A percentile compares a stretch with the other conserved stretches of the same genome.
These are phyloP conservation scores for Panulirus ornatus DNA, from an alignment of 1,140 invertebrate genomes.

Conservation along the genomic window DNA sequence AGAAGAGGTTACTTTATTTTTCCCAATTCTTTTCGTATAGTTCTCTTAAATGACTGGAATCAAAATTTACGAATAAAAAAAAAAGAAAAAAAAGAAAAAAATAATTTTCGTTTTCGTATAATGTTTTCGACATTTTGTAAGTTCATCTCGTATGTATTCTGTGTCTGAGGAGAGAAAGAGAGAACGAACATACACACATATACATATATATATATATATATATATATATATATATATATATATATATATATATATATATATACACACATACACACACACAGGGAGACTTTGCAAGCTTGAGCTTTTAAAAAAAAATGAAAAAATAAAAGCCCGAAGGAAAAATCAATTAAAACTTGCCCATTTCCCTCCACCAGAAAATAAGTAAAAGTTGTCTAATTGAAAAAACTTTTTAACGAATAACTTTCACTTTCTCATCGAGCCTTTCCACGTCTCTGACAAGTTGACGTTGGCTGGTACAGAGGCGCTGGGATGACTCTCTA, in stretches of 20 bases:
- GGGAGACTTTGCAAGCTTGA: no score
- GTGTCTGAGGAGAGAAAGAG: no score
- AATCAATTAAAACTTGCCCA: constrained; percentile 71
- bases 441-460: constrained; percentile 65
- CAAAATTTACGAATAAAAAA: not conserved
- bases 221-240: no score
- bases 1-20: constrained; percentile 58
- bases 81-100: not conserved
- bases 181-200: not conserved
- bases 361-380: constrained; percentile 70
- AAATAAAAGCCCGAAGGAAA: constrained; percentile 56
- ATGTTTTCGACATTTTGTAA: constrained; percentile 17
- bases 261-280: no score
- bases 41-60: constrained; percentile 23
- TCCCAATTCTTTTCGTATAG: constrained; percentile 40
- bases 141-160: no score
- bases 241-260: no score
- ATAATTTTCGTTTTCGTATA: not conserved
- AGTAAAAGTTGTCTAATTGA: constrained; percentile 72
- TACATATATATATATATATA: no score
- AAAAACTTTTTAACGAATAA: constrained; percentile 72
- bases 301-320: not conserved
- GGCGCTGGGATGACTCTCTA: no score
- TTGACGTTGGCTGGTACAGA: constrained; percentile 50
- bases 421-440: constrained; percentile 63